Evolutionary conservation across 2,113 vertebrate genomes (phyloP), one percentile per base, ranked within the genome.

Genomic region (Callopanchax toddi): DNA sequence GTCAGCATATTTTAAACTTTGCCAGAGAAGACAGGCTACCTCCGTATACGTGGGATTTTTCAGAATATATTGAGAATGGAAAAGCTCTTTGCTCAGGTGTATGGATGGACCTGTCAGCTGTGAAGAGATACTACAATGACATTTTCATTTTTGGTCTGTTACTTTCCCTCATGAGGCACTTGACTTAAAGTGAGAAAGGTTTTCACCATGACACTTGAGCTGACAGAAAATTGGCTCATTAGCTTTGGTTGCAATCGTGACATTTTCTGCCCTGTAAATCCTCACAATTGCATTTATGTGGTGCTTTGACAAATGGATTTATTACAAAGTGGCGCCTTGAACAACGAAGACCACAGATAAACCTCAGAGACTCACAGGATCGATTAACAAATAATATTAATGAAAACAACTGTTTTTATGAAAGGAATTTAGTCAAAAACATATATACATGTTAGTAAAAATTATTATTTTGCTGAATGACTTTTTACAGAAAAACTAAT

Each of bases 91-190:
- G 36, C 67, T 67, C 68, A 69, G 58, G 67, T 74, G 50, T 66
- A 32, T 36, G 55, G 73, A 79, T 45, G 69, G 78, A 74, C 60
- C 75, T 75, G 75, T 81, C 86, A 81, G 60, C 69, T 60, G 69
- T 77, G 67, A 81, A 71, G 72, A 48, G 77, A 79, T 66, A 71
- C 72, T 60, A 46, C 64, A 15, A 40, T 81, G 81, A 83, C 79
- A 86, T 85, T 83, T 84, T 77, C 82, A 70, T 70, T 81, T 79
- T 71, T 67, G 68, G 42, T 46, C 32, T 61, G 58, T 60, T 76
- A 56, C 70, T 85, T 86, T 67, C 58, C 65, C 59, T 75, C 58
- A 50, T 53, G 59, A 67, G 74, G 84, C 81, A 78, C 72, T 79
- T 76, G 83, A 78, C 76, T 82, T 64, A 11, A 44, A 46, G 67